These are phyloP conservation scores for Austrofundulus limnaeus DNA, from an alignment of 2,113 vertebrate genomes.

Conservation along the genomic window DNA sequence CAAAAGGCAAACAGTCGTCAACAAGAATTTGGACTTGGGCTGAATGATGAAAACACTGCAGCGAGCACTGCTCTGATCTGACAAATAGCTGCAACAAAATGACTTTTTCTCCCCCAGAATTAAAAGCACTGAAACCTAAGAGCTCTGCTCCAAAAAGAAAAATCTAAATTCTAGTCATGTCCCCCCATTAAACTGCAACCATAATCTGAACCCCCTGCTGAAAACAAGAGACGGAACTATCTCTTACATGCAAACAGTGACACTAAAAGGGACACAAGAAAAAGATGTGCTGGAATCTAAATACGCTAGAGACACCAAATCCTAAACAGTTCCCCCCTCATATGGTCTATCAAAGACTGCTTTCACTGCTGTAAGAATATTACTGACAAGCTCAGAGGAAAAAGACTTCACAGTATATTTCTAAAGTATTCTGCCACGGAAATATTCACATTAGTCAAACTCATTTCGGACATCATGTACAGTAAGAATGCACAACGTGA, in stretches of 20 bases:
- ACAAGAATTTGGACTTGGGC: constrained; percentile 17
- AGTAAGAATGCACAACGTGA: not conserved
- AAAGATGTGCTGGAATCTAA: constrained; percentile 17
- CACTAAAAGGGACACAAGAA: not conserved
- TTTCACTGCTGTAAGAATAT: constrained; percentile 12
- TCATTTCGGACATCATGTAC: not conserved
- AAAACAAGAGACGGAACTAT: constrained; percentile 4
- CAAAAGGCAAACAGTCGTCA: constrained; percentile 18
- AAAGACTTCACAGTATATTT: constrained; percentile 6
- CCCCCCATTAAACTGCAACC: not conserved
- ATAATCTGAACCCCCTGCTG: constrained; percentile 27
- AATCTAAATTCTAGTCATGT: constrained; percentile 18
- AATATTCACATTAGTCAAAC: not conserved
- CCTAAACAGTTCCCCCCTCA: not conserved
- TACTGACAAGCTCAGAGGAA: constrained; percentile 1
- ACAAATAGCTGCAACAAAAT: not conserved
- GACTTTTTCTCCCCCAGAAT: not conserved
- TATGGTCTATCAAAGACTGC: not conserved
- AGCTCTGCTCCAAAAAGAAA: constrained; percentile 23
- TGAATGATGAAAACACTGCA: constrained; percentile 22
- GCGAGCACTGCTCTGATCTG: constrained; percentile 5
- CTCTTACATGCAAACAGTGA: constrained; percentile 3
- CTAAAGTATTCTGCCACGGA: not conserved
- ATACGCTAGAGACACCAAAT: constrained; percentile 6
- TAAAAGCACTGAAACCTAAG: constrained; percentile 32